A percentile compares a stretch with the other conserved stretches of the same genome.
These are phyloP conservation scores for Pseudomyrmex concolor DNA, from an alignment of 1,140 invertebrate species.

Conservation along the genomic window DNA sequence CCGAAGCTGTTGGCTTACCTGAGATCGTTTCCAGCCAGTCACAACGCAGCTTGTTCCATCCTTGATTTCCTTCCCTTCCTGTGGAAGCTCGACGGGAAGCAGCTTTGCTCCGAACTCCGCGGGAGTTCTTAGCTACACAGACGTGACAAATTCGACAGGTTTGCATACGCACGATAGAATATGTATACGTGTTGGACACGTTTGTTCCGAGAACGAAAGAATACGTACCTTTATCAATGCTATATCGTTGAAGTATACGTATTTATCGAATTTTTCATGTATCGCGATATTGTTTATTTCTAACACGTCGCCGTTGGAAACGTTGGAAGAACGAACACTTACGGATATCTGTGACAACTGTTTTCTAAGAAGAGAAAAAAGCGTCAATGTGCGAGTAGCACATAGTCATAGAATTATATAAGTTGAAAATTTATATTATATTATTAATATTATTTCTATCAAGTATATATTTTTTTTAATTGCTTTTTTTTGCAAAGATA, in stretches of 20 bases:
- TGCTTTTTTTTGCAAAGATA: no score
- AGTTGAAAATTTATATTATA: no score
- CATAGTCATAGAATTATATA: not conserved
- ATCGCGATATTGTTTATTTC: slow-evolving; percentile 64
- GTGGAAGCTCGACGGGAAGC: slow-evolving; percentile 74
- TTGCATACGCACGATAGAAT: not conserved
- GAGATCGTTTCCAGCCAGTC: slow-evolving; percentile 85
- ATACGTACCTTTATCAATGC: slow-evolving; percentile 82
- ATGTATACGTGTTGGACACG: not conserved
- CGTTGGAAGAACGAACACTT: not conserved
- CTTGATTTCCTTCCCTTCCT: slow-evolving; percentile 48
- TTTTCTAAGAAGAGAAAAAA: not conserved
- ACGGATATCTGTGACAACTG: slow-evolving; percentile 32
- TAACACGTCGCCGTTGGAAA: slow-evolving; percentile 39
- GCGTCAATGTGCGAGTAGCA: not conserved
- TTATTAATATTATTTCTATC: not conserved
- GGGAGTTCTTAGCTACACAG: slow-evolving; percentile 66
- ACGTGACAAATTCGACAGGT: slow-evolving; percentile 11
- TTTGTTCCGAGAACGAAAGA: slow-evolving; percentile 11
- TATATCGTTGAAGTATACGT: slow-evolving; percentile 83
- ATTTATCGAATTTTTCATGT: slow-evolving; percentile 72
- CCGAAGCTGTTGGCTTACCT: slow-evolving; percentile 50
- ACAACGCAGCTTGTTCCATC: slow-evolving; percentile 80
- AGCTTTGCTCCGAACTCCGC: slow-evolving; percentile 74
- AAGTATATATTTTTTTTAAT: no score